These are phyloP conservation scores for Formicarius rufipectus DNA, from an alignment of 2,113 vertebrate genomes.

Conservation along the genomic window DNA sequence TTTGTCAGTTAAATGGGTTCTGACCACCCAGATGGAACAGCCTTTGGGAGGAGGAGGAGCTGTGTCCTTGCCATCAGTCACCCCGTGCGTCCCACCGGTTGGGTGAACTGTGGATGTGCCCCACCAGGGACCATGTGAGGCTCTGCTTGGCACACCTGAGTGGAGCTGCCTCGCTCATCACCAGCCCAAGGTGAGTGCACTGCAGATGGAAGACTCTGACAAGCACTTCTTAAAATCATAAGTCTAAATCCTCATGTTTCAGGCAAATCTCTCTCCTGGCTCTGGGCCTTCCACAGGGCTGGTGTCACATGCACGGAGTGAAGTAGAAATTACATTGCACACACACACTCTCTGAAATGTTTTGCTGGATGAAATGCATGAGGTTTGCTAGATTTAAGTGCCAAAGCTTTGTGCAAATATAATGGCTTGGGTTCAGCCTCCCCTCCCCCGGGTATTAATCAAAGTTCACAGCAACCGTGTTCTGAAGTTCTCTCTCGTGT, in stretches of 20 bases:
- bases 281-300: not conserved
- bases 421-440: not conserved
- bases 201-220: not conserved
- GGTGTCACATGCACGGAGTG: not conserved
- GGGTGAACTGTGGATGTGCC: not conserved
- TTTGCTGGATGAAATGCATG: not conserved
- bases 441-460: not conserved
- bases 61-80: not conserved
- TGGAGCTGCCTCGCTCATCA: not conserved
- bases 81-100: not conserved
- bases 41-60: not conserved
- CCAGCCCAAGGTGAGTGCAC: not conserved
- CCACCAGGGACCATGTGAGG: not conserved
- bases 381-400: not conserved
- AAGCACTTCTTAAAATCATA: not conserved
- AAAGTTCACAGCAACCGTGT: not conserved
- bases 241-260: not conserved
- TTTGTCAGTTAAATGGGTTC: not conserved
- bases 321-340: not conserved
- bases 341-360: fast-evolving
- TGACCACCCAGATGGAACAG: not conserved
- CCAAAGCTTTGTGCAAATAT: not conserved
- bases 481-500: not conserved
- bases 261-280: not conserved
- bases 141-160: not conserved